Percentiles rank a stretch among this genome's conserved stretches.
These are phyloP conservation scores for Hypocryptadius cinnamomeus DNA, from an alignment of 2,113 vertebrate species.

Conservation along the genomic window DNA sequence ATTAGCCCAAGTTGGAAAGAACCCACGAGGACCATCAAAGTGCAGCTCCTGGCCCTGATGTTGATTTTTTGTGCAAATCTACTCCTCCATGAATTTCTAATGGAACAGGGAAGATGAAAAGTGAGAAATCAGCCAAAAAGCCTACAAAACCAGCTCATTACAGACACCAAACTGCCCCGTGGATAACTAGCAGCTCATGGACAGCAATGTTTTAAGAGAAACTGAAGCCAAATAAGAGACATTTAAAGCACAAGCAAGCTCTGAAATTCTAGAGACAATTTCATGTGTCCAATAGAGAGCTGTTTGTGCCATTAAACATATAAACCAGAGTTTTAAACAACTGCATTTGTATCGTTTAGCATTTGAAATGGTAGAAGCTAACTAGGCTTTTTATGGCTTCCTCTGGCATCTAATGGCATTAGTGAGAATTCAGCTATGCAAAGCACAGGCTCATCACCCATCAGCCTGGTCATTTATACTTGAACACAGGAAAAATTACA, in stretches of 20 bases:
- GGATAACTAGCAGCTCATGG: background rate
- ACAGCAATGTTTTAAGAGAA: background rate
- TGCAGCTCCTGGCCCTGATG: background rate
- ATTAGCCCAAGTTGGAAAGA: background rate
- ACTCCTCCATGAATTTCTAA: background rate
- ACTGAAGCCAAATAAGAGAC: background rate
- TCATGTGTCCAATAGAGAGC: background rate
- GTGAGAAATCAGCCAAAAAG: background rate
- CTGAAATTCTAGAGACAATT: background rate
- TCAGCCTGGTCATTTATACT: constrained; percentile 25
- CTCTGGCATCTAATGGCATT: constrained; percentile 1
- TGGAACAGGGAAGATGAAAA: background rate
- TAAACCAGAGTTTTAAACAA: constrained; percentile 1
- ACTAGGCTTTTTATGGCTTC: constrained; percentile 36
- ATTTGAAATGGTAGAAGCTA: constrained; percentile 15
- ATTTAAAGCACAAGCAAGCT: background rate
- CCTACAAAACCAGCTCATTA: background rate
- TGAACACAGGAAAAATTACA: background rate
- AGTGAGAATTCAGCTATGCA: constrained; percentile 38
- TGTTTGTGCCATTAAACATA: background rate
- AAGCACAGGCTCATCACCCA: constrained; percentile 25
- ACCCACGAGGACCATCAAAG: background rate
- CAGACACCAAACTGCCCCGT: background rate
- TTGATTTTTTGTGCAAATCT: background rate
- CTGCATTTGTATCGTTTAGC: background rate